These are phyloP conservation scores for Listrodromus nycthemerus DNA, from an alignment of 2,888 invertebrate genomes.

Conservation along the genomic window DNA sequence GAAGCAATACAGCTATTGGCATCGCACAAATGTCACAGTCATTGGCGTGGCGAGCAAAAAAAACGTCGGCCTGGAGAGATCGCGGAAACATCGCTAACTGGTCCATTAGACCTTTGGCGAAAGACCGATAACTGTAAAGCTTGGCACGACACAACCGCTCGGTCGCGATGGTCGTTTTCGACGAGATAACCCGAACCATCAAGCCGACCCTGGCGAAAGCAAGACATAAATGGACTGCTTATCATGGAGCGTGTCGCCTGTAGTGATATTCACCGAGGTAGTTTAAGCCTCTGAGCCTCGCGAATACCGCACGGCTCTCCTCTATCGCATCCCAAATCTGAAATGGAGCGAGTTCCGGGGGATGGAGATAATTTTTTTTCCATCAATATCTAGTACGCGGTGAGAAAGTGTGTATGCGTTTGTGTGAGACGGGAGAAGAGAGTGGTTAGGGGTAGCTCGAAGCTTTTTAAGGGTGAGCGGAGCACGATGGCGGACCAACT, in stretches of 20 bases:
- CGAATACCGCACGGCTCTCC: neutral
- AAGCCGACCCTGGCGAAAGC: constrained; percentile 11
- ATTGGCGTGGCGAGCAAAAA: neutral
- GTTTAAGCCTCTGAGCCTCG: neutral
- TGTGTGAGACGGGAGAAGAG: neutral
- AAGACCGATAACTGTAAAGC: constrained; percentile 28
- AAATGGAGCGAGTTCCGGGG: constrained; percentile 26
- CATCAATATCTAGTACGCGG: constrained; percentile 11
- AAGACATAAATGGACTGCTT: constrained; percentile 24
- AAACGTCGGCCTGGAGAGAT: neutral
- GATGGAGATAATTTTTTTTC: constrained; percentile 22
- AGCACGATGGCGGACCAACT: neutral
- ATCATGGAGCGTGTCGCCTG: constrained; percentile 7
- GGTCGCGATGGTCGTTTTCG: constrained; percentile 72
- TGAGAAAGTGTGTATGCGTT: no score
- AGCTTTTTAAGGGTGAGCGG: constrained; percentile 2
- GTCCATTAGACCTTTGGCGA: neutral
- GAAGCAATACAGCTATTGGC: neutral
- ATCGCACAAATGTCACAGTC: neutral
- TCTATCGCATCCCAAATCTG: constrained; percentile 40
- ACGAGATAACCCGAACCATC: constrained; percentile 68
- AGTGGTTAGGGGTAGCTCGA: neutral
- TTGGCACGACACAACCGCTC: constrained; percentile 1
- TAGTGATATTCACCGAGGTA: neutral
- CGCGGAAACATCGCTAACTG: neutral